Base-by-base conservation (phyloP, 2,888 invertebrate species). In the Hydriomena furcata region DNA sequence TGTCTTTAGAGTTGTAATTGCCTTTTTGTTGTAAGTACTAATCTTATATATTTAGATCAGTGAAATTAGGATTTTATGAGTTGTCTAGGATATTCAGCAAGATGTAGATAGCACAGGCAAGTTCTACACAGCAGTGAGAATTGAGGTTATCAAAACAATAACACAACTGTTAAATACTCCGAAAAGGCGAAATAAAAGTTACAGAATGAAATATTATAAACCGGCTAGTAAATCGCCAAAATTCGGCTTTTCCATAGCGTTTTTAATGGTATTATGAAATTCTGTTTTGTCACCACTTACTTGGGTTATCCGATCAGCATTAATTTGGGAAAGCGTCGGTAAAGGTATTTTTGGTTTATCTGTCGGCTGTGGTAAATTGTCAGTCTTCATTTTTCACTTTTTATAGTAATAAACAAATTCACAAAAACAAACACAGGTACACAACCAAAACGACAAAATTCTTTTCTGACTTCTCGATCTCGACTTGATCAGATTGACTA, bases 281-380 rank as follows among this genome's bases (percentile, higher is more conserved):
- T 28, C 20, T 37, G 51, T 44, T 35, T 64, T 78, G 78, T 78
- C 78, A 80, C 77, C 59, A 75, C 82, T 80, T 91, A 96, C 96
- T 92, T 96, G 94, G 60, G 97, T 98, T 64, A 98, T 95, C 74
- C 95, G 91, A 78, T 98, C 98, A 0, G 96, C 92, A 82, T 96
- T 97, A 44, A 98, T 96, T 86, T 98, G 98, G 54, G 97, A 95
- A 20, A 98, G 94, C 0, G 98, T 98, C 7, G 95, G 95, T 36
- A 94, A 92, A 7, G 94, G 92, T 69, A 92, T 82, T 82, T 92
- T 91, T 10, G 86, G 81, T 68, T 90, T 89, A 46, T 88, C 87
- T 7, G 76, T 63, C 13, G 80, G 52, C 24, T 55, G 36, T 35
- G 72, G 60, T 23, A 71, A 67, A 12, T 68, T 55, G 25, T 89